phyloP scores from a whole-genome alignment of 2,113 vertebrate species.

The Gracilinanus agilis region DNA sequence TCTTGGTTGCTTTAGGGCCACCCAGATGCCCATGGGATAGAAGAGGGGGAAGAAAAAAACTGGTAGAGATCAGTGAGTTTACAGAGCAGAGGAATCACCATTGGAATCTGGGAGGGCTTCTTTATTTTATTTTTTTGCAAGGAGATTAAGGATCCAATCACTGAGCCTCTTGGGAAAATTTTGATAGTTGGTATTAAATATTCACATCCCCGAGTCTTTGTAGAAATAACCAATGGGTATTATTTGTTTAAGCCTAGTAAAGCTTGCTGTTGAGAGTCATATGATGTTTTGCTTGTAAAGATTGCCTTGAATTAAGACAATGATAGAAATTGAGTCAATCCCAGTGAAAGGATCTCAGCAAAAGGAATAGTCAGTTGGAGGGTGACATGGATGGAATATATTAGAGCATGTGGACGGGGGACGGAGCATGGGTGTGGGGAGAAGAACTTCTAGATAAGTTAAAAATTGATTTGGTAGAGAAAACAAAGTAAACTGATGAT shows the following conservation, averaged over 20 bases:
- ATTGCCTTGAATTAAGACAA: not conserved
- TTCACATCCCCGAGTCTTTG: constrained; percentile 13
- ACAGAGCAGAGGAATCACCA: not conserved
- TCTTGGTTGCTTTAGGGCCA: not conserved
- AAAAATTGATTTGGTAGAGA: constrained; percentile 16
- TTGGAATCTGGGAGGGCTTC: constrained; percentile 11
- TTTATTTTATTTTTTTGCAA: constrained; percentile 16
- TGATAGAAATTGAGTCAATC: constrained; percentile 21
- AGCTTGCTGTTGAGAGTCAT: constrained; percentile 29
- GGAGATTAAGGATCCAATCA: constrained; percentile 3
- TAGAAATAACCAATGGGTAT: constrained; percentile 20
- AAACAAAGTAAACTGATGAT: not conserved
- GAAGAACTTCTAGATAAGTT: not conserved
- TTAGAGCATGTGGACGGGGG: not conserved
- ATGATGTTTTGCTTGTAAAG: constrained; percentile 42
- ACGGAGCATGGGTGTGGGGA: no score
- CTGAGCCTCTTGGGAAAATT: constrained; percentile 9
- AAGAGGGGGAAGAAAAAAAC: not conserved
- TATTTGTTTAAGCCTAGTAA: constrained; percentile 34
- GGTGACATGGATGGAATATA: not conserved
- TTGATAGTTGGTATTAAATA: constrained; percentile 24
- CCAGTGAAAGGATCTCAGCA: not conserved
- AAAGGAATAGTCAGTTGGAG: not conserved
- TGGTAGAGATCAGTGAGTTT: not conserved
- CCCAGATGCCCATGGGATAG: not conserved